Evolutionary conservation across 1,140 invertebrate species (phyloP).

Genomic region (Acromyrmex heyeri): DNA sequence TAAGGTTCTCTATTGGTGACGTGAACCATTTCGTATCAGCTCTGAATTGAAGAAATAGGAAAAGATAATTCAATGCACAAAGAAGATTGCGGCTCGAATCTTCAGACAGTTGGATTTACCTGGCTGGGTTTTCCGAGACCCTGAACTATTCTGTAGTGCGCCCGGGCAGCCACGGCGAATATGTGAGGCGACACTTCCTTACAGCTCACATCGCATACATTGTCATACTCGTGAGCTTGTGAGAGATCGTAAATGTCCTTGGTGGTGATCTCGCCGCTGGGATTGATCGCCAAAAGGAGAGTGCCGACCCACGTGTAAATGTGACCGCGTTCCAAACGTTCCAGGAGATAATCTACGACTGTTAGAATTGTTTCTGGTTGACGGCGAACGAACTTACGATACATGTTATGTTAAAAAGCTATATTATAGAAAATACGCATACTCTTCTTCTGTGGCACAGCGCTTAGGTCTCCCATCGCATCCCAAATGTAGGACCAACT

Average conservation of each 20-base stretch:
- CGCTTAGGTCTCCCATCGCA: constrained; percentile 18
- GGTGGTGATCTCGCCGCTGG: constrained; percentile 64
- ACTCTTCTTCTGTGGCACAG: constrained; percentile 33
- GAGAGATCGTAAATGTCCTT: constrained; percentile 47
- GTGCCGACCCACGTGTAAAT: constrained; percentile 84
- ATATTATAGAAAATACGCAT: constrained; percentile 8
- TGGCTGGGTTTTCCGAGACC: constrained; percentile 44
- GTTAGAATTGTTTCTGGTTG: background rate
- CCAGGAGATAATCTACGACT: constrained; percentile 79
- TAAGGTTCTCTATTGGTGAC: background rate
- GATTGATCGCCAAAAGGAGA: constrained; percentile 80
- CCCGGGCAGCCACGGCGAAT: constrained; percentile 62
- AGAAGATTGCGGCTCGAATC: background rate
- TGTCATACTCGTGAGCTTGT: constrained; percentile 2
- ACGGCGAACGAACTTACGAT: background rate
- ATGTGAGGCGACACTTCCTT: constrained; percentile 56
- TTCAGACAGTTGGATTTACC: constrained; percentile 34
- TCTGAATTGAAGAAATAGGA: background rate
- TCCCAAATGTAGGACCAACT: constrained; percentile 20
- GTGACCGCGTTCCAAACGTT: constrained; percentile 72
- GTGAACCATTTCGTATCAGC: background rate
- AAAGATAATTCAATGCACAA: background rate
- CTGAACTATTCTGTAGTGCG: constrained; percentile 50
- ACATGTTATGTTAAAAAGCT: background rate
- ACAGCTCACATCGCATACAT: background rate